Percentiles rank a stretch among this genome's conserved stretches.
Evolutionary conservation across 2,113 vertebrate genomes (phyloP).

Genomic region (Tympanuchus pallidicinctus): DNA sequence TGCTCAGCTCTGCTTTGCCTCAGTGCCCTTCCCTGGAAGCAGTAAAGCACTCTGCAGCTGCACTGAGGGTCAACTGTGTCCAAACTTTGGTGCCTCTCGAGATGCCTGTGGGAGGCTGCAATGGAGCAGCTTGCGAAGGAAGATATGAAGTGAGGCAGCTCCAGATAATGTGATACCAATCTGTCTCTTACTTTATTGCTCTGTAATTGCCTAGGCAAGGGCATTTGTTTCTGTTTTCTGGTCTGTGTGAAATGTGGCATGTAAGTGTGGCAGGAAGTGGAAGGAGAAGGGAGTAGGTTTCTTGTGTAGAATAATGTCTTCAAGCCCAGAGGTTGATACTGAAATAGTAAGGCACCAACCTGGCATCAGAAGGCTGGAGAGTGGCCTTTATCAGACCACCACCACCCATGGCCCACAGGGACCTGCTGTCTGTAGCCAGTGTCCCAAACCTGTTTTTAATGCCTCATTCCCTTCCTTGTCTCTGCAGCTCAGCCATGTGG

Average conservation of each 20-base stretch:
- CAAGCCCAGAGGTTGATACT: conserved; percentile 62
- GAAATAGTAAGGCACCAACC: not conserved
- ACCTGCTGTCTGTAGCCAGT: not conserved
- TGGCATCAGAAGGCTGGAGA: conserved; percentile 47
- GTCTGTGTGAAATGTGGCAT: conserved; percentile 54
- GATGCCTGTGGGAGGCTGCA: not conserved
- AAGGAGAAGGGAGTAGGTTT: not conserved
- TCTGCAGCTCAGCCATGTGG: conserved; percentile 84
- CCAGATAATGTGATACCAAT: conserved; percentile 54
- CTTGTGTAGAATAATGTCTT: conserved; percentile 43
- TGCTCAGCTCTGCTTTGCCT: not conserved
- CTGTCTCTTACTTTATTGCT: conserved; percentile 51
- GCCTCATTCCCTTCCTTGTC: conserved; percentile 45
- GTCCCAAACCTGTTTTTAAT: conserved; percentile 3
- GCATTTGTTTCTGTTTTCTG: conserved; percentile 70
- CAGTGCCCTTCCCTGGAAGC: not conserved
- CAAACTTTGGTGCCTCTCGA: not conserved
- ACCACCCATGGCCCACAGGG: not conserved
- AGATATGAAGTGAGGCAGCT: conserved; percentile 19
- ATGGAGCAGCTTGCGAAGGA: conserved; percentile 30
- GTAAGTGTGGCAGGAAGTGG: conserved; percentile 1
- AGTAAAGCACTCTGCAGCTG: not conserved
- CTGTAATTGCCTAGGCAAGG: conserved; percentile 47
- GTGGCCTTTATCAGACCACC: conserved; percentile 27
- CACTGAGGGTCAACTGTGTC: fast-evolving